Base-by-base conservation (phyloP, 2,888 invertebrate species). In the Pristionchus fissidentatus region DNA sequence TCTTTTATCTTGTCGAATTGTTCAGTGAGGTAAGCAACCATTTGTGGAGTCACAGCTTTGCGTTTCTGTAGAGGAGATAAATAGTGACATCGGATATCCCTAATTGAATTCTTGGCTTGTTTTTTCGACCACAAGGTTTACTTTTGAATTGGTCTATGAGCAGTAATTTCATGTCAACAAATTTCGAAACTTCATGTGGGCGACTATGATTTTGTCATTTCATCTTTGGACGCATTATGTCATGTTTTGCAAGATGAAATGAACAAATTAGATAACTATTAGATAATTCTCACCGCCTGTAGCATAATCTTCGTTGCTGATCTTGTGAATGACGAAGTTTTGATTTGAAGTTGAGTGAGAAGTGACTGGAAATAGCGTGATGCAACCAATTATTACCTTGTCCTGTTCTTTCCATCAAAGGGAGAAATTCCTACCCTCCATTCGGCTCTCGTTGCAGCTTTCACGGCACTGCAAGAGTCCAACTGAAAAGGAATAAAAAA, bases 21-120 rank as follows among this genome's bases (percentile, higher is more conserved):
- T 22, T 32, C 8, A 32, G 38, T 32, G 7, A 62, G 62, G 38
- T 19, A 35, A 2, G 32, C 62, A 35, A 62, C 38, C 38, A 38
- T 19, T 62, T 62, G 35, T 10, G 15, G 35, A 8, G 62, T 62
- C 0, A 62, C 62, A 1, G 57, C 57, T 15, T 60, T 60, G 8
- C 57, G 57, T 29, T 60, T 60, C 57, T 60, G 29, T 15, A 62
- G 38, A 62, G n/a, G n/a, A n/a, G n/a, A n/a, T n/a, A n/a, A n/a
- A n/a, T n/a, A n/a, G n/a, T n/a, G n/a, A n/a, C n/a, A n/a, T n/a
- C n/a, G n/a, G n/a, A n/a, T n/a, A n/a, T n/a, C n/a, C n/a, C n/a
- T n/a, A n/a, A n/a, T n/a, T n/a, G n/a, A n/a, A n/a, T n/a, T n/a
- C n/a, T n/a, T n/a, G n/a, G n/a, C n/a, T n/a, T n/a, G n/a, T n/a